These are phyloP conservation scores for Hedya salicella DNA, from an alignment of 2,888 invertebrate species.

Conservation along the genomic window DNA sequence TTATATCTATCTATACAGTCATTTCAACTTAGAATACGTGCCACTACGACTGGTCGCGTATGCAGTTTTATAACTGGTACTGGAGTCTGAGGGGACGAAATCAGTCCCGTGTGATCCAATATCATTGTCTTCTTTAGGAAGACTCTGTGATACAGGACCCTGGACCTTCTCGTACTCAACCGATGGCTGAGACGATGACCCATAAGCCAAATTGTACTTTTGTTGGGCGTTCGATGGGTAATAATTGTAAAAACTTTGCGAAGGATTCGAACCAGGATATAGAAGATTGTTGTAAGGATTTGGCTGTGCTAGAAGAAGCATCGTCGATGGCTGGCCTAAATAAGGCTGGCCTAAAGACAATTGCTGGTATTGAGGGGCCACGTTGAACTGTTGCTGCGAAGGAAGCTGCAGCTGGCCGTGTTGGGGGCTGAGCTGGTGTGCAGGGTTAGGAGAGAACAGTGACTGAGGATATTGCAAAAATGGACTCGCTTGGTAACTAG, in stretches of 20 bases:
- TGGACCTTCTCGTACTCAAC: slow-evolving; percentile 71
- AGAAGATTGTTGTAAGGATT: slow-evolving; percentile 69
- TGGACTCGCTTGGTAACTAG: slow-evolving; percentile 57
- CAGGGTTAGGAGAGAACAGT: slow-evolving; percentile 50
- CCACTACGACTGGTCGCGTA: slow-evolving; percentile 64
- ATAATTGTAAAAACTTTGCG: slow-evolving; percentile 72
- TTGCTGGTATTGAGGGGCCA: slow-evolving; percentile 55
- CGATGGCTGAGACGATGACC: slow-evolving; percentile 54
- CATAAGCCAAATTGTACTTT: slow-evolving; percentile 66
- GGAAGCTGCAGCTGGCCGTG: slow-evolving; percentile 65
- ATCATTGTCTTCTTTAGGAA: slow-evolving; percentile 74
- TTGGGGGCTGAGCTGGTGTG: slow-evolving; percentile 46
- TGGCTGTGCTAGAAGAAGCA: slow-evolving; percentile 71
- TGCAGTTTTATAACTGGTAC: slow-evolving; percentile 65
- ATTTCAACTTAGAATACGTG: slow-evolving; percentile 62
- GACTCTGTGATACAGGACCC: slow-evolving; percentile 58
- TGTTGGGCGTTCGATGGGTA: slow-evolving; percentile 70
- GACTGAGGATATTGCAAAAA: slow-evolving; percentile 64
- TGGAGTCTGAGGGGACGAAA: slow-evolving; percentile 66
- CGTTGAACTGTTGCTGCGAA: slow-evolving; percentile 49
- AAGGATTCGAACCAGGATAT: slow-evolving; percentile 61
- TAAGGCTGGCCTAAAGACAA: slow-evolving; percentile 62
- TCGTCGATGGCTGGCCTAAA: slow-evolving; percentile 68
- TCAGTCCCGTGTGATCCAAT: slow-evolving; percentile 63
- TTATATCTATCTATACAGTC: slow-evolving; percentile 27